A percentile compares a stretch with the other conserved stretches of the same genome.
Conservation (phyloP, 1,140 invertebrate species). For the Drosophila nebulosa region DNA sequence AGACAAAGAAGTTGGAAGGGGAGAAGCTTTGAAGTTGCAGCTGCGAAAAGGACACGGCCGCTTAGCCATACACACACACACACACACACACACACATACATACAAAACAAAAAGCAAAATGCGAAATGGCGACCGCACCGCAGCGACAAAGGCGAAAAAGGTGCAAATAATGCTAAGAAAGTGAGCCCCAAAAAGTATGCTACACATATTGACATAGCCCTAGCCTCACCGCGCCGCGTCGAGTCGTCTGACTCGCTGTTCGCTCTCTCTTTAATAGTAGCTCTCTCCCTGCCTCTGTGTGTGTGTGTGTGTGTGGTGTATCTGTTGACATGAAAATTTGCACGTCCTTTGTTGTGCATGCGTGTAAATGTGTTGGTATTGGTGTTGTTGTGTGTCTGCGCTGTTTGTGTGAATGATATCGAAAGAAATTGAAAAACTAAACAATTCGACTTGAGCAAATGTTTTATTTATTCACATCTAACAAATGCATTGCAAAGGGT, state of each 20-base stretch:
- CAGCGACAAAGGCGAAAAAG: too few species aligned
- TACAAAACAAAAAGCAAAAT: slow-evolving; percentile 28
- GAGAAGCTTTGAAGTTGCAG: slow-evolving; percentile 60
- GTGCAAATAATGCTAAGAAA: slow-evolving; percentile 73
- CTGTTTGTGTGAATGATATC: slow-evolving; percentile 21
- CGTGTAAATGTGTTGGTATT: slow-evolving; percentile 67
- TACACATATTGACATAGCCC: slow-evolving; percentile 69
- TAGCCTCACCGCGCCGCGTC: too few species aligned
- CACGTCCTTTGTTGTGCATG: slow-evolving; percentile 76
- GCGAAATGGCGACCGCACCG: slow-evolving; percentile 26
- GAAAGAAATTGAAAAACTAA: slow-evolving; percentile 70
- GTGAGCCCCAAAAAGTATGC: slow-evolving; percentile 58
- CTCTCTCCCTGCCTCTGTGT: slow-evolving; percentile 1
- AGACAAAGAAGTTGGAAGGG: slow-evolving; percentile 11
- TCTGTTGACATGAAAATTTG: slow-evolving; percentile 76
- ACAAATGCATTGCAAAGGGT: slow-evolving; percentile 61
- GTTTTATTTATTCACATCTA: slow-evolving; percentile 63
- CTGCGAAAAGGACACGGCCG: slow-evolving; percentile 22
- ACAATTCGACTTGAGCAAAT: slow-evolving; percentile 63
- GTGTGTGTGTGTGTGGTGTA: slow-evolving; percentile 28
- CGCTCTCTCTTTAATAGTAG: slow-evolving; percentile 1
- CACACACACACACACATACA: too few species aligned
- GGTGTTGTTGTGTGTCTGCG: not conserved
- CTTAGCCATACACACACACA: too few species aligned
- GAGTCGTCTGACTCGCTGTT: slow-evolving; percentile 25